Evolutionary conservation across 2,113 vertebrate species (phyloP).

Genomic region (Capreolus pygargus): DNA sequence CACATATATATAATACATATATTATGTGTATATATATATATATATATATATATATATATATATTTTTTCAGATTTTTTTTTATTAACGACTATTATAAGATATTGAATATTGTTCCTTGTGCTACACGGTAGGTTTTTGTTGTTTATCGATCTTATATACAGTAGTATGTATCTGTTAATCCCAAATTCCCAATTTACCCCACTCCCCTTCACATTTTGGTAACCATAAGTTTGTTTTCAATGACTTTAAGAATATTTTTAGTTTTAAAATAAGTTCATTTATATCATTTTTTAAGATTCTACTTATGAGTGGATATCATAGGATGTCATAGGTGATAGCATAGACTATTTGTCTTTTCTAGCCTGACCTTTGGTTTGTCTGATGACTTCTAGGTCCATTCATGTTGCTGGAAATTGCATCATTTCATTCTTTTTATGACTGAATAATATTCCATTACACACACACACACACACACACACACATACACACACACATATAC

Average conservation of each 20-base stretch:
- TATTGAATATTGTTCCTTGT: background rate
- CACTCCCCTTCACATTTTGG: background rate
- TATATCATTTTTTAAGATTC: background rate
- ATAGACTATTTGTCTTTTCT: background rate
- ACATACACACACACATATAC: fast-evolving
- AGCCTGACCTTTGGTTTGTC: background rate
- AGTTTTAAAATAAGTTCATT: background rate
- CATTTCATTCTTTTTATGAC: background rate
- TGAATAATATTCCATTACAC: background rate
- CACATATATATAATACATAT: background rate
- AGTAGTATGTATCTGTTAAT: background rate
- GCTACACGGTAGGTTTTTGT: background rate
- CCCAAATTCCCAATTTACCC: background rate
- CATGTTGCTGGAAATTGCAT: background rate
- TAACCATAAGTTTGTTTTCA: background rate
- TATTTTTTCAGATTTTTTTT: background rate
- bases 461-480: fast-evolving
- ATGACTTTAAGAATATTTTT: background rate
- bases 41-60: background rate
- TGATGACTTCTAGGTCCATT: background rate
- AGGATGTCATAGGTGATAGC: background rate
- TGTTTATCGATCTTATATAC: background rate
- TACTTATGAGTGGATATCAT: background rate
- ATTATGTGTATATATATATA: background rate
- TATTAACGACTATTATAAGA: background rate